These are phyloP conservation scores for Ursus arctos DNA, from an alignment of 2,113 vertebrate species.

Conservation along the genomic window DNA sequence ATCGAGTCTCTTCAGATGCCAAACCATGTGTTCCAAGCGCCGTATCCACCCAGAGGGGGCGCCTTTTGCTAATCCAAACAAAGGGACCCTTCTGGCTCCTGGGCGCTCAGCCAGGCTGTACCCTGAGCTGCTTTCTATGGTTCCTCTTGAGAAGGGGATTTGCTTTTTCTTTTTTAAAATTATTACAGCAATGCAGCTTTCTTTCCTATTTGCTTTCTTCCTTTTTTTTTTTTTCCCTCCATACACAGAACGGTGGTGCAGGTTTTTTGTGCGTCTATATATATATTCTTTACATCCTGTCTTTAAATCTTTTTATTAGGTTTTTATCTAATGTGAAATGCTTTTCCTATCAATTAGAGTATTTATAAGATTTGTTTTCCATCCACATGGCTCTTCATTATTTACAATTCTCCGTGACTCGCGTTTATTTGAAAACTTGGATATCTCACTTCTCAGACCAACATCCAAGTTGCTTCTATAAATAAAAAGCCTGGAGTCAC, in stretches of 20 bases:
- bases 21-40: background rate
- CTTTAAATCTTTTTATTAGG: slow-evolving; percentile 71
- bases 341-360: slow-evolving; percentile 81
- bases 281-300: slow-evolving; percentile 56
- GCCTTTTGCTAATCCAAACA: slow-evolving; percentile 40
- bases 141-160: background rate
- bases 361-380: slow-evolving; percentile 80
- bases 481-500: slow-evolving; percentile 84
- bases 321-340: slow-evolving; percentile 82
- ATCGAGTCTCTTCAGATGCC: background rate
- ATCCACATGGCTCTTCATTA: slow-evolving; percentile 75
- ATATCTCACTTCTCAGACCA: slow-evolving; percentile 84
- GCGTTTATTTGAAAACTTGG: slow-evolving; percentile 83
- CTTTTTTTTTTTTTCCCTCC: background rate
- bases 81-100: background rate
- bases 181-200: slow-evolving; percentile 64
- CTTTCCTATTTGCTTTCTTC: slow-evolving; percentile 31
- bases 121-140: background rate
- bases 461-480: slow-evolving; percentile 83
- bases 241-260: background rate
- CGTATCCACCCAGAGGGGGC: background rate
- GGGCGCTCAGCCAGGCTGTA: background rate
- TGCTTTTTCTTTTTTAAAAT: background rate
- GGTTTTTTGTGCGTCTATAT: background rate
- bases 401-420: slow-evolving; percentile 81